A percentile compares a stretch with the other conserved stretches of the same genome.
These are phyloP conservation scores for Erannis defoliaria DNA, from an alignment of 2,888 invertebrate genomes.

Conservation along the genomic window DNA sequence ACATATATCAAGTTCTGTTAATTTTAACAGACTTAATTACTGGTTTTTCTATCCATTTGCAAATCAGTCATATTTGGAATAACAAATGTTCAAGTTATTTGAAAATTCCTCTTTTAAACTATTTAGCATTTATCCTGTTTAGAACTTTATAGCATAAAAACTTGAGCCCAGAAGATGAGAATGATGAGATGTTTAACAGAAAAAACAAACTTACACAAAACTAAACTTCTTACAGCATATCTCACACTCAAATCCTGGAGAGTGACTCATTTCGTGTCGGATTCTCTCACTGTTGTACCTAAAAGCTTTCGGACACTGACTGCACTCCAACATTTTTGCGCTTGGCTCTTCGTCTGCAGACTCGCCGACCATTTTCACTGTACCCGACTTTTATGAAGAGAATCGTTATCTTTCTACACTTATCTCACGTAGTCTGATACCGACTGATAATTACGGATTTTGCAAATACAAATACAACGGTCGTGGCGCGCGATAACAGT, in stretches of 20 bases:
- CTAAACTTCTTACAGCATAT: conserved; percentile 79
- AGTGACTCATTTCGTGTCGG: conserved; percentile 77
- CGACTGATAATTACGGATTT: conserved; percentile 1
- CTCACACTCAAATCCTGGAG: conserved; percentile 71
- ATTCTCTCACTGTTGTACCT: conserved; percentile 77
- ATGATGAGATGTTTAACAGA: background rate
- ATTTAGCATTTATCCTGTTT: too few relatives aligned
- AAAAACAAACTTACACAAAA: conserved; percentile 70
- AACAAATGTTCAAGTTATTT: too few relatives aligned
- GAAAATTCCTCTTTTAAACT: too few relatives aligned
- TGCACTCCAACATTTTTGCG: conserved; percentile 56
- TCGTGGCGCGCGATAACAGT: background rate
- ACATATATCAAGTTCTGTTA: background rate
- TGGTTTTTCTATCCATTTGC: too few relatives aligned
- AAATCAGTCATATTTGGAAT: too few relatives aligned
- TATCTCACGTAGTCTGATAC: conserved; percentile 28
- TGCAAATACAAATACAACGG: background rate
- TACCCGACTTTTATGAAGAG: conserved; percentile 3
- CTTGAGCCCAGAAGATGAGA: too few relatives aligned
- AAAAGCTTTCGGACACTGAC: conserved; percentile 70
- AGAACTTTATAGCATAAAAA: too few relatives aligned
- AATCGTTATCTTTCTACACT: conserved; percentile 14
- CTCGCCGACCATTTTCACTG: conserved; percentile 25
- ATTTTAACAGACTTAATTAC: too few relatives aligned
- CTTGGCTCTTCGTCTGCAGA: conserved; percentile 25